Evolutionary conservation across 2,888 invertebrate genomes (phyloP).

Genomic region (Melinopterus prodromus): DNA sequence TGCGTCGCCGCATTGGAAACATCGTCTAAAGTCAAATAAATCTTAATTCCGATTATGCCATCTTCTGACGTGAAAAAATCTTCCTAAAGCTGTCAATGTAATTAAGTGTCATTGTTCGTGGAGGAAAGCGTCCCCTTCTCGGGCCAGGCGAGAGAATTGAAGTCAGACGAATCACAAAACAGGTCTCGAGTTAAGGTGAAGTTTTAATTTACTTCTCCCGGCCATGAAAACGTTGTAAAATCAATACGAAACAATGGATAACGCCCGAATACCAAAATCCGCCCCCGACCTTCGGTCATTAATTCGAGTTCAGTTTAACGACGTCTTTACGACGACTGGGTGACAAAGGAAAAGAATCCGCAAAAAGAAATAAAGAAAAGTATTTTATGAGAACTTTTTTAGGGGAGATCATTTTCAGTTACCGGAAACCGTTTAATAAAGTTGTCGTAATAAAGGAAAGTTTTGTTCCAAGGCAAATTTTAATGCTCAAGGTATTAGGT

Average conservation of each 20-base stretch:
- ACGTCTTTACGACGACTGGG: not conserved
- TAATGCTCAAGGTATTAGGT: no score
- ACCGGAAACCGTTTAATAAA: not conserved
- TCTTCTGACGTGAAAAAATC: not conserved
- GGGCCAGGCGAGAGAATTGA: not conserved
- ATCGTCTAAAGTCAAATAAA: not conserved
- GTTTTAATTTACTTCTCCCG: not conserved
- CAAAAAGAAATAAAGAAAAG: not conserved
- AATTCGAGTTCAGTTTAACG: not conserved
- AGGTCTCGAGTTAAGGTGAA: not conserved
- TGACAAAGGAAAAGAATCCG: not conserved
- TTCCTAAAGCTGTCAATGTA: not conserved
- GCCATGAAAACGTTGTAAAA: not conserved
- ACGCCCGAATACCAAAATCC: not conserved
- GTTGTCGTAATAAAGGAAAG: not conserved
- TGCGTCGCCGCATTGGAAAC: no score
- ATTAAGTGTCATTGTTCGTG: not conserved
- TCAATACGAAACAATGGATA: not conserved
- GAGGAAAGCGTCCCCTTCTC: not conserved
- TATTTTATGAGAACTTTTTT: not conserved
- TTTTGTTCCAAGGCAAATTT: not conserved
- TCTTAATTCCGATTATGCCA: not conserved
- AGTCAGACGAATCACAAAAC: not conserved
- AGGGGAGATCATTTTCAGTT: not conserved
- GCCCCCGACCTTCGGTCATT: not conserved